Conservation (phyloP, 92 coral and sea anemone species). For the Palythoa caribaeorum region DNA sequence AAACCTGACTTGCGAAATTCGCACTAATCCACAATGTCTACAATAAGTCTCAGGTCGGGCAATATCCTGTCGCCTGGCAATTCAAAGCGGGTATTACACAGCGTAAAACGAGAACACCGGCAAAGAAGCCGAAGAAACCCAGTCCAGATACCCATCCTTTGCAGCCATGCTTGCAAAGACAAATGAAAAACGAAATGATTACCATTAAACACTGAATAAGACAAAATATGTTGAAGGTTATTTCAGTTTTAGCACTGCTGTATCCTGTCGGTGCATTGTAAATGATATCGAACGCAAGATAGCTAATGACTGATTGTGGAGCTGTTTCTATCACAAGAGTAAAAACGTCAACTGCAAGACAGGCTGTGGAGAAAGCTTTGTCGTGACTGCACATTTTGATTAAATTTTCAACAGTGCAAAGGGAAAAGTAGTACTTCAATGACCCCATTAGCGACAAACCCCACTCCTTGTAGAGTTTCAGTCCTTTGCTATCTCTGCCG, state of each 20-base stretch:
- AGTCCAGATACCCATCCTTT: slow-evolving; percentile 17
- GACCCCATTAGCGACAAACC: not conserved
- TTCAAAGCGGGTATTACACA: slow-evolving; percentile 28
- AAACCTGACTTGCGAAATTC: no score
- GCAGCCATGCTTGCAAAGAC: slow-evolving; percentile 7
- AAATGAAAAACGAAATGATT: not conserved
- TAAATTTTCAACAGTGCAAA: slow-evolving; percentile 16
- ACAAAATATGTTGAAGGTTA: slow-evolving; percentile 16
- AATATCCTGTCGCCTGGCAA: slow-evolving; percentile 25
- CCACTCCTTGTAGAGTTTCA: not conserved
- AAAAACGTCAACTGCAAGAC: slow-evolving; percentile 20
- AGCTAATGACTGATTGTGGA: slow-evolving; percentile 32
- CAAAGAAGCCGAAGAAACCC: slow-evolving; percentile 24
- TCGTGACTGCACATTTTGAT: slow-evolving; percentile 33
- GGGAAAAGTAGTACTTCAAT: slow-evolving; percentile 8
- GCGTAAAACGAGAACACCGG: slow-evolving; percentile 25
- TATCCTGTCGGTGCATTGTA: not conserved
- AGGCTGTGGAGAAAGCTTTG: slow-evolving; percentile 28
- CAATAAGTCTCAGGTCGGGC: not conserved
- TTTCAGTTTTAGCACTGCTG: slow-evolving; percentile 17
- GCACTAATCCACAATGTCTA: no score
- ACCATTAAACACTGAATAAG: slow-evolving; percentile 31
- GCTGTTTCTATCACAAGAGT: slow-evolving; percentile 21
- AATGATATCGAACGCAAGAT: slow-evolving; percentile 29
- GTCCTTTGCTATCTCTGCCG: not conserved